Evolutionary conservation across 30 jellyfish, hydroid and myxozoan species (phyloP).

Genomic region (Hydra vulgaris): DNA sequence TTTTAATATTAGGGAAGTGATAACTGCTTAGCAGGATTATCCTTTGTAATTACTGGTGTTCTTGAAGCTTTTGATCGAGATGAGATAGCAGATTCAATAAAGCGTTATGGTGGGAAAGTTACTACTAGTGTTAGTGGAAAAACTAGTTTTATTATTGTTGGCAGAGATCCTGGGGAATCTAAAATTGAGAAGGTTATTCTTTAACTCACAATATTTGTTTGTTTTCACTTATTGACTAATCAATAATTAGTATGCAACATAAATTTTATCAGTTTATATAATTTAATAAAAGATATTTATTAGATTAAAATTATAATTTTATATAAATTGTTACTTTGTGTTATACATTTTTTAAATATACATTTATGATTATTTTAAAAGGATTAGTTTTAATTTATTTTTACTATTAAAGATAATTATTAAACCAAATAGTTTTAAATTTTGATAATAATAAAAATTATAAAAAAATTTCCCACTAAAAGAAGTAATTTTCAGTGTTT

Average conservation of each 20-base stretch:
- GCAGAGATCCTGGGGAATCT: conserved; percentile 92
- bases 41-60: conserved; percentile 92
- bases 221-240: neutral
- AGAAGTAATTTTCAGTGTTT: no score
- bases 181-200: conserved; percentile 60
- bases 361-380: no score
- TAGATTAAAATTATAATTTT: no score
- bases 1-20: conserved; percentile 62
- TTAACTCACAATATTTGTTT: neutral
- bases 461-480: no score
- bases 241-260: neutral
- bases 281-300: no score
- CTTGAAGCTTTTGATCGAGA: conserved; percentile 93
- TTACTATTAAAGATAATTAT: no score
- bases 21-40: conserved; percentile 70
- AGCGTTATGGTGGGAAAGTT: conserved; percentile 89
- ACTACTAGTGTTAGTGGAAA: conserved; percentile 78
- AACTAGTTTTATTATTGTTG: conserved; percentile 69
- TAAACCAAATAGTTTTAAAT: no score
- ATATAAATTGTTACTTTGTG: no score
- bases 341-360: no score
- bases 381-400: no score
- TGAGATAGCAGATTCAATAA: conserved; percentile 49
- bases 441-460: no score
- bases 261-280: neutral